phyloP scores from a whole-genome alignment of 2,113 vertebrate genomes.

The Scalopus aquaticus region DNA sequence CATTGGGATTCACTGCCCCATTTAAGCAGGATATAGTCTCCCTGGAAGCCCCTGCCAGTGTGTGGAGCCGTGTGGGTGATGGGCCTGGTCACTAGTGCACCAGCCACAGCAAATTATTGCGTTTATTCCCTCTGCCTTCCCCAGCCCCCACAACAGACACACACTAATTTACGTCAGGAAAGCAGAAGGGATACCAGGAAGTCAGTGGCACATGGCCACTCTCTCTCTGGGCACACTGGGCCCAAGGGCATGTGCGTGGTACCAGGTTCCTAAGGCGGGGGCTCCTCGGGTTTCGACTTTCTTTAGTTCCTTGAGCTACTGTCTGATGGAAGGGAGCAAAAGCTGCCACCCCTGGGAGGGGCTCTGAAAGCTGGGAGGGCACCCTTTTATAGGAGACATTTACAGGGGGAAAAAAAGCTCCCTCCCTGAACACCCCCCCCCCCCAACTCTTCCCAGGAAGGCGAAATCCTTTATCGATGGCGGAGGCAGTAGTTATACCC shows the following conservation, averaged over 20 bases:
- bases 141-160: too few species aligned
- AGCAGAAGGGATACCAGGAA: background rate
- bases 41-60: background rate
- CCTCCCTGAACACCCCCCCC: too few species aligned
- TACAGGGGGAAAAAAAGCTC: too few species aligned
- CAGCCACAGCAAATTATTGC: too few species aligned
- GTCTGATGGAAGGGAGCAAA: background rate
- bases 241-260: background rate
- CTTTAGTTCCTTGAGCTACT: background rate
- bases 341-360: too few species aligned
- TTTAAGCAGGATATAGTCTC: background rate
- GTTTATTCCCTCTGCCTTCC: too few species aligned
- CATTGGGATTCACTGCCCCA: background rate
- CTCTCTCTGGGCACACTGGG: background rate
- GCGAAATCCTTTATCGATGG: too few species aligned
- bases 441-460: too few species aligned
- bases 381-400: too few species aligned
- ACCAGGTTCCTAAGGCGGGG: background rate
- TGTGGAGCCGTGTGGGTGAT: background rate
- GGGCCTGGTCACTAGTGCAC: background rate
- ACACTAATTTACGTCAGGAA: too few species aligned
- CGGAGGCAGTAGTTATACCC: too few species aligned
- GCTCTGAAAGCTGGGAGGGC: too few species aligned
- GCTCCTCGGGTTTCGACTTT: background rate
- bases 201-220: background rate